Evolutionary conservation across 2,888 invertebrate species (phyloP), one percentile per base, ranked within the genome.

Genomic region (Osmoderma eremita): DNA sequence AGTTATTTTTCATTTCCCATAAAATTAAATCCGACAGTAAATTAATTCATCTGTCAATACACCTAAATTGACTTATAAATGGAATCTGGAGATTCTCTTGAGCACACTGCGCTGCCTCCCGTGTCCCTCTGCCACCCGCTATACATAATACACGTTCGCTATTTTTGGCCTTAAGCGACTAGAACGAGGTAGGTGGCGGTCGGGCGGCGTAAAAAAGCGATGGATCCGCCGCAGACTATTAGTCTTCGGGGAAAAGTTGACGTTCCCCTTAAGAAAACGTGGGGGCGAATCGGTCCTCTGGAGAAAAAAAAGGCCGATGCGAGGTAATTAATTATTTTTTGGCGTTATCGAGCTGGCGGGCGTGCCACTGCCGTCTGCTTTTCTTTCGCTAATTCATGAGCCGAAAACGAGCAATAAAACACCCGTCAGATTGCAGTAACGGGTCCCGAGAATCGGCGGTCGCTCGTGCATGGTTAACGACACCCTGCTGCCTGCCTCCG

Each of bases 241-340:
- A 66, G 65, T 66, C 65, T 66, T 66, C 39, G 49, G 49, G 49
- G 61, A 48, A 54, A 63, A 63, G 53, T 54, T 63, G 69, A 62
- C 70, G 51, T 65, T 39, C 53, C 54, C 65, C 41, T 54, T 45
- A 49, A 36, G 58, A 49, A 51, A 38, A 24, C 45, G 58, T 10
- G 66, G 49, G 17, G 48, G 17, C 39, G 50, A 39, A 69, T 30
- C 30, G 30, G 30, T 30, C 30, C 30, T 30, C 30, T 30, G 10
- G 30, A 74, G 75, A 77, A 80, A 77, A n/a, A n/a, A 79, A 79
- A 84, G 85, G 85, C 76, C 77, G 86, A 87, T 87, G 87, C 86
- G 87, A 86, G 86, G 86, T 88, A 88, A 88, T 88, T 88, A 88
- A 88, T 88, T 88, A 88, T 88, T 88, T 72, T 88, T 88, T 87